Percentiles rank a stretch among this genome's conserved stretches.
Evolutionary conservation across 1,140 invertebrate species (phyloP).

Genomic region (Pristionchus pacificus): DNA sequence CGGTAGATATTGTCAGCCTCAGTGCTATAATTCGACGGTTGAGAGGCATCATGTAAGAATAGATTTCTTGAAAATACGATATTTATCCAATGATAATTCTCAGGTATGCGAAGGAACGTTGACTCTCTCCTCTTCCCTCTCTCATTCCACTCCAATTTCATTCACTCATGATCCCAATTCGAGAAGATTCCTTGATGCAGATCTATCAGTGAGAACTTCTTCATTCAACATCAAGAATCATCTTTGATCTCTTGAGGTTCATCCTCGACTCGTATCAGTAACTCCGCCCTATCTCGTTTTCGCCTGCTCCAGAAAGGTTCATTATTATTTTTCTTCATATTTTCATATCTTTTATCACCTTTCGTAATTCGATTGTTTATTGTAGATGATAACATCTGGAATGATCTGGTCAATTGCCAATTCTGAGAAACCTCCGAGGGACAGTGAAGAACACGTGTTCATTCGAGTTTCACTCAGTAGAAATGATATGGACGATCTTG

Average conservation of each 20-base stretch:
- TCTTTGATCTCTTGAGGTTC: slow-evolving; percentile 48
- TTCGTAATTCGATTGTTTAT: slow-evolving; percentile 12
- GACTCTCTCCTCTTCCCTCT: slow-evolving; percentile 29
- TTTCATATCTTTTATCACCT: background rate
- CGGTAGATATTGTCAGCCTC: slow-evolving; percentile 54
- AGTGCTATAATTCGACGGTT: slow-evolving; percentile 49
- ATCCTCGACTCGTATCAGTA: slow-evolving; percentile 46
- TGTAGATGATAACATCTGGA: slow-evolving; percentile 42
- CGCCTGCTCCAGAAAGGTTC: slow-evolving; percentile 51
- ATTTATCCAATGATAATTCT: slow-evolving; percentile 13
- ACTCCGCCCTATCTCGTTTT: slow-evolving; percentile 51
- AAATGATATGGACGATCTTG: slow-evolving; percentile 44
- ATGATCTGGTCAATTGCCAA: slow-evolving; percentile 37
- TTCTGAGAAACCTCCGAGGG: slow-evolving; percentile 34
- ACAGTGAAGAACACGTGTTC: slow-evolving; percentile 48
- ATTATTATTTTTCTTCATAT: too few species aligned
- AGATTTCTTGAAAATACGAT: background rate
- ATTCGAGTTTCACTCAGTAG: slow-evolving; percentile 46
- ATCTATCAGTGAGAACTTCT: slow-evolving; percentile 24
- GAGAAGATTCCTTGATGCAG: slow-evolving; percentile 45
- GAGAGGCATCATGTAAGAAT: slow-evolving; percentile 47
- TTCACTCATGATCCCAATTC: slow-evolving; percentile 50
- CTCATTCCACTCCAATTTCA: slow-evolving; percentile 47
- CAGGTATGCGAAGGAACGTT: slow-evolving; percentile 50
- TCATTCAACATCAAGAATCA: background rate